These are phyloP conservation scores for Leuctra nigra DNA, from an alignment of 2,888 invertebrate genomes.

Conservation along the genomic window DNA sequence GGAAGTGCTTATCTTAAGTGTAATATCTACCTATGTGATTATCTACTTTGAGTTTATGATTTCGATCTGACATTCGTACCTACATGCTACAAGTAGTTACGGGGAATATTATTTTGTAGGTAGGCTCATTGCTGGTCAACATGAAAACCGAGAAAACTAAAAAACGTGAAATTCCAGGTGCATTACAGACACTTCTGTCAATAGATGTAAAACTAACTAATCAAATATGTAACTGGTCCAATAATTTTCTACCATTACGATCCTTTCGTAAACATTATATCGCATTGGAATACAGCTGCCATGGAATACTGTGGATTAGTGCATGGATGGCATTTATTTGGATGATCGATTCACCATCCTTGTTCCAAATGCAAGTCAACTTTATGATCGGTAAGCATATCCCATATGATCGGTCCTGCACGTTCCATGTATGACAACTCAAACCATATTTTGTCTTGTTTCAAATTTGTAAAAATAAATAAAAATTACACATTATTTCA, in stretches of 20 bases:
- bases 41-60: too few relatives aligned
- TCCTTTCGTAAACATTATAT: constrained; percentile 43
- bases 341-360: constrained; percentile 58
- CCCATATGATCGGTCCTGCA: too few relatives aligned
- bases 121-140: too few relatives aligned
- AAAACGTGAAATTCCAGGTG: constrained; percentile 3
- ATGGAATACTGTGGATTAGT: constrained; percentile 81
- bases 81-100: too few relatives aligned
- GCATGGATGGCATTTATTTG: constrained; percentile 72
- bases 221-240: constrained; percentile 36
- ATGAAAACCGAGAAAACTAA: neutral
- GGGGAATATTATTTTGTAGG: too few relatives aligned
- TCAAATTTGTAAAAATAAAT: too few relatives aligned
- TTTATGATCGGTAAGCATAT: constrained; percentile 64
- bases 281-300: constrained; percentile 63
- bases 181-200: constrained; percentile 32
- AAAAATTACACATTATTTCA: constrained; percentile 44
- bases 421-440: too few relatives aligned
- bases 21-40: too few relatives aligned
- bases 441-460: too few relatives aligned
- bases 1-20: too few relatives aligned
- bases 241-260: constrained; percentile 36
- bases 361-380: constrained; percentile 80
- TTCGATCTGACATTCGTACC: too few relatives aligned
- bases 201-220: constrained; percentile 40